Conservation (phyloP, 2,888 invertebrate species). For the Polymixis lichenea region DNA sequence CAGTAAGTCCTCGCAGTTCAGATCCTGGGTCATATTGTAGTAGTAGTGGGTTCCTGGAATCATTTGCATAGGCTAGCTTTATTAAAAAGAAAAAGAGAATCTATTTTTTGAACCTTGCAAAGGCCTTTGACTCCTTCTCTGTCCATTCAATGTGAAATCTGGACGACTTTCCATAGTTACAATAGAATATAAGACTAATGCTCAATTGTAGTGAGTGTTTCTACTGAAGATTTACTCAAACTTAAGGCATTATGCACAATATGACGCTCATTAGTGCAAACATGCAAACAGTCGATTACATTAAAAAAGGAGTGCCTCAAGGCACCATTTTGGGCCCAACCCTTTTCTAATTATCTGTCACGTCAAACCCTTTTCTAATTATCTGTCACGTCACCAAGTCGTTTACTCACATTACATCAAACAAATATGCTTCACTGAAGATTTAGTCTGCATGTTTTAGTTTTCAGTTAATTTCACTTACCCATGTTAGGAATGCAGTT, state of each 20-base stretch:
- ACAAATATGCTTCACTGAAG: neutral
- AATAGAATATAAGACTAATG: neutral
- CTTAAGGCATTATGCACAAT: neutral
- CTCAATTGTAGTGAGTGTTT: neutral
- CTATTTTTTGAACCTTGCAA: neutral
- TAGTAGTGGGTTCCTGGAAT: conserved; percentile 74
- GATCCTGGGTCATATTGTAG: conserved; percentile 73
- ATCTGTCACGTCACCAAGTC: neutral
- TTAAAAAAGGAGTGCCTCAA: conserved; percentile 5
- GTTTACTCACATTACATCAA: neutral
- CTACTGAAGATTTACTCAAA: neutral
- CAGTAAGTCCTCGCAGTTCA: conserved; percentile 73
- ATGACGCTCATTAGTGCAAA: neutral
- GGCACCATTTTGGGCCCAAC: conserved; percentile 6
- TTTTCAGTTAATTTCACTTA: conserved; percentile 54
- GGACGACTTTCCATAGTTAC: neutral
- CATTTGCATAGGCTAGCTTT: neutral
- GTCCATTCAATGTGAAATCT: neutral
- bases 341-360: neutral
- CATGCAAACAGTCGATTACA: conserved; percentile 16
- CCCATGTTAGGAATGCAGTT: conserved; percentile 85
- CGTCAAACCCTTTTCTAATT: neutral
- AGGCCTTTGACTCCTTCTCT: neutral
- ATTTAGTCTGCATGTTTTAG: neutral
- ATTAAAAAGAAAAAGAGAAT: neutral